Conservation (phyloP, 2,888 invertebrate species). For the Cryptocheilus praepositus region DNA sequence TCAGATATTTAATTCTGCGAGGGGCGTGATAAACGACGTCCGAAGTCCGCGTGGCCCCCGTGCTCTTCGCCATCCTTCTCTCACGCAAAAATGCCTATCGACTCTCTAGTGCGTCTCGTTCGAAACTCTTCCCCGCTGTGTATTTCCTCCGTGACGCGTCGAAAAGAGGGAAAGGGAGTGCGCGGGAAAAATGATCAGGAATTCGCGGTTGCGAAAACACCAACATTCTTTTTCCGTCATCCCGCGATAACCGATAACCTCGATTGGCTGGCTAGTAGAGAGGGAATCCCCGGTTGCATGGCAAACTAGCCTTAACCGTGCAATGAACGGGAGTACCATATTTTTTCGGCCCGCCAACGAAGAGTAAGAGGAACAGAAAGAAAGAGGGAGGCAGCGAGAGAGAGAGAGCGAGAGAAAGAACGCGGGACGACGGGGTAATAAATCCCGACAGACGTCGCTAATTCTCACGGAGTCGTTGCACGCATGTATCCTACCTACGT, state of each 20-base stretch:
- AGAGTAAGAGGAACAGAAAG: slow-evolving; percentile 11
- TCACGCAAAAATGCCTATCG: background rate
- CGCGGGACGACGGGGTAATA: slow-evolving; percentile 28
- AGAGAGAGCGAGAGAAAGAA: too few relatives aligned
- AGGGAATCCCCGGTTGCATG: slow-evolving; percentile 18
- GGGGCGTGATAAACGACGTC: too few relatives aligned
- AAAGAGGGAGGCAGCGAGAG: too few relatives aligned
- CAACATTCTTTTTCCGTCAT: background rate
- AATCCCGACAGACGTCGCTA: slow-evolving; percentile 36
- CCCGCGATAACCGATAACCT: slow-evolving; percentile 19
- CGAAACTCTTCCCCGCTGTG: background rate
- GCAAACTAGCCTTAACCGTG: slow-evolving; percentile 35
- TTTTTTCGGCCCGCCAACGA: slow-evolving; percentile 20
- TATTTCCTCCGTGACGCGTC: background rate
- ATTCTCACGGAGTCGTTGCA: slow-evolving; percentile 34
- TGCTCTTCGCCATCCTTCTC: background rate
- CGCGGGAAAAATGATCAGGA: background rate
- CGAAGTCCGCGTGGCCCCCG: background rate
- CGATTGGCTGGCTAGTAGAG: slow-evolving; percentile 19
- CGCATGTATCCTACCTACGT: slow-evolving; percentile 22
- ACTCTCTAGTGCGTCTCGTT: background rate
- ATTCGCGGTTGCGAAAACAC: background rate
- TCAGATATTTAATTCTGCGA: too few relatives aligned
- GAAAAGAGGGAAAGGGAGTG: slow-evolving; percentile 15
- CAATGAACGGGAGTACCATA: slow-evolving; percentile 29